Base-by-base conservation (phyloP, 1,140 invertebrate species). In the Lucilia cuprina region DNA sequence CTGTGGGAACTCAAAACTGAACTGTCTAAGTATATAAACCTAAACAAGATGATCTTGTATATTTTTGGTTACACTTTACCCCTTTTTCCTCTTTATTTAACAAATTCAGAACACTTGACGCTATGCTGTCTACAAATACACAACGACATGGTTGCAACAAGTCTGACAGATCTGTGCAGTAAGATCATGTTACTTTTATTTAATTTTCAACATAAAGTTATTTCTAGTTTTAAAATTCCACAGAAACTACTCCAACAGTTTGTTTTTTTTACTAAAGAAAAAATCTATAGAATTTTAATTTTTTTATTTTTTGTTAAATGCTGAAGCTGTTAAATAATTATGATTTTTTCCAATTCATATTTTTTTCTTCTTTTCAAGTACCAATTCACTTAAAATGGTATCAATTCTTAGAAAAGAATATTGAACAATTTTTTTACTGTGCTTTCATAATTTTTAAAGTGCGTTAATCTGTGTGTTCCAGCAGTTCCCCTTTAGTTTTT, bases 301-400 rank as follows among this genome's bases (percentile, higher is more conserved):
- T 55, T 17, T 55, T 55, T 12, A 2, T 55, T 2, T 12, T 17
- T 55, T 30, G 25, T 55, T 55, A n/a, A 13, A 55, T 55, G 17
- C 50, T 55, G 50, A 14, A 55, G 65, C n/a, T 19, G 19, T 70
- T 70, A 70, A 70, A 70, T 19, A 70, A 70, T 78, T 49, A 41
- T 41, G 41, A 41, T 41, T 78, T 49, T 41, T 78, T 41, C 25
- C 74, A 30, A 30, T 30, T 30, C 25, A 30, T 30, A 30, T 30
- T 75, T 35, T 8, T 75, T 75, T 0, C 19, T 13, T 25, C 5
- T 25, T 25, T 82, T 86, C 83, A 87, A 89, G 88, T 89, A 89
- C 88, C 88, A 89, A 89, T 89, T 89, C 88, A 87, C 87, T 89
- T 89, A 89, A 89, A 89, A 89, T 89, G 88, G 88, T 89, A 89